Base-by-base conservation (phyloP, 2,888 invertebrate species). In the Scaptodrosophila latifasciaeformis region DNA sequence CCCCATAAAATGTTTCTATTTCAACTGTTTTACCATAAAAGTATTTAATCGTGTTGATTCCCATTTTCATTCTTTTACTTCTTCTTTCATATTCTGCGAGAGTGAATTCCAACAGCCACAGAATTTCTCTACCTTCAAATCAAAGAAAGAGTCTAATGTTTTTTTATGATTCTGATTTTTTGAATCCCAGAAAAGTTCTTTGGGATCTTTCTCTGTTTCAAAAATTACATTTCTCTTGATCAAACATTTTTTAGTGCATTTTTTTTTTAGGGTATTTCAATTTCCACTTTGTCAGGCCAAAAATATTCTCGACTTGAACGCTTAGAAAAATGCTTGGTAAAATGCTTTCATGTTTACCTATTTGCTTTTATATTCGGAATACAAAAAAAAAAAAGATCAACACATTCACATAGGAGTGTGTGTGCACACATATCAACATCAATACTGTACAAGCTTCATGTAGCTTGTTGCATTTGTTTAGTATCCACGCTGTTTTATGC, bases 321-420 rank as follows among this genome's bases (percentile, higher is more conserved):
- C 49, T 35, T 40, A 50, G 50, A 66, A 62, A 62, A n/a, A 70
- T 57, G 54, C 48, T 49, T 56, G 47, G 51, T 39, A 52, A 64
- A 56, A 63, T 63, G 66, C 50, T 50, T 48, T n/a, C 45, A 54
- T 62, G 62, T 69, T 62, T 67, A 54, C 65, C 53, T 68, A 60
- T 62, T 67, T 75, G 44, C 50, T 48, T 59, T 62, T 57, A 65
- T 75, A 67, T 65, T 59, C 60, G 48, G 67, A 67, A 60, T 56
- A 60, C 54, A n/a, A n/a, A n/a, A n/a, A n/a, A n/a, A n/a, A n/a
- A n/a, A n/a, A n/a, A n/a, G n/a, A n/a, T 42, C 54, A 50, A 61
- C 47, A 49, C 29, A 49, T 9, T 21, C 18, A 55, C 45, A 40
- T 45, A 48, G n/a, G n/a, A n/a, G n/a, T n/a, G n/a, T n/a, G n/a